Percentiles rank a stretch among this genome's conserved stretches.
Conservation (phyloP, 1,140 invertebrate genomes). For the Neomicropteryx cornuta region DNA sequence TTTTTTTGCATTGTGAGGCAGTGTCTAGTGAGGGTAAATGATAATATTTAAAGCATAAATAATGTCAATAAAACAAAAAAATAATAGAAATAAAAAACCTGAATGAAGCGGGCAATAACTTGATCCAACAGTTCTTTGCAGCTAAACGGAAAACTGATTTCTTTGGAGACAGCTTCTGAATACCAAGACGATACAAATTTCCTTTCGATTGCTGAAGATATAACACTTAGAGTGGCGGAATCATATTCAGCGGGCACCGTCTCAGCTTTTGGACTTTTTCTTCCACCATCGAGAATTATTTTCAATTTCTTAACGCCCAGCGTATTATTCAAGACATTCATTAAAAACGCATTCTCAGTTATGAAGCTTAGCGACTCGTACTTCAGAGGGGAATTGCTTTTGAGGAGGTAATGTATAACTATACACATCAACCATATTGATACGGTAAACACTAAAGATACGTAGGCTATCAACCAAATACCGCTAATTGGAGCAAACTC, state of each 20-base stretch:
- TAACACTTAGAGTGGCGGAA: conserved; percentile 29
- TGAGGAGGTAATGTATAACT: conserved; percentile 31
- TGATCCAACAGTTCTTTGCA: conserved; percentile 39
- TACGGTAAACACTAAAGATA: conserved; percentile 23
- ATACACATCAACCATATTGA: conserved; percentile 29
- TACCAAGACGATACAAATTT: conserved; percentile 38
- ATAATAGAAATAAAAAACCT: conserved; percentile 18
- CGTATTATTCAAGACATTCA: neutral
- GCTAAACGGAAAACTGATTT: conserved; percentile 37
- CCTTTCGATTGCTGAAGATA: conserved; percentile 32
- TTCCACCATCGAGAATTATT: conserved; percentile 15
- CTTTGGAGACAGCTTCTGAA: conserved; percentile 31
- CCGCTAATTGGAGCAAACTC: conserved; percentile 28
- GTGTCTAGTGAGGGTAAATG: conserved; percentile 1
- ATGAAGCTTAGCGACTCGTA: conserved; percentile 22
- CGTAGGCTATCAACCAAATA: conserved; percentile 28
- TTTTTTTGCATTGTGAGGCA: conserved; percentile 4
- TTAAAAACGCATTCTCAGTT: conserved; percentile 20
- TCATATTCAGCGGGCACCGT: conserved; percentile 26
- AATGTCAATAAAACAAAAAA: conserved; percentile 7
- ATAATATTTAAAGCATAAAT: conserved; percentile 6
- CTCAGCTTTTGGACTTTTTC: neutral
- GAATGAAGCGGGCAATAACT: conserved; percentile 34
- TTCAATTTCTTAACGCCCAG: conserved; percentile 11
- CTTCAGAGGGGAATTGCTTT: conserved; percentile 30